Evolutionary conservation across 2,797 vertebrate species (phyloP).

Genomic region (Xenentodon cancila): DNA sequence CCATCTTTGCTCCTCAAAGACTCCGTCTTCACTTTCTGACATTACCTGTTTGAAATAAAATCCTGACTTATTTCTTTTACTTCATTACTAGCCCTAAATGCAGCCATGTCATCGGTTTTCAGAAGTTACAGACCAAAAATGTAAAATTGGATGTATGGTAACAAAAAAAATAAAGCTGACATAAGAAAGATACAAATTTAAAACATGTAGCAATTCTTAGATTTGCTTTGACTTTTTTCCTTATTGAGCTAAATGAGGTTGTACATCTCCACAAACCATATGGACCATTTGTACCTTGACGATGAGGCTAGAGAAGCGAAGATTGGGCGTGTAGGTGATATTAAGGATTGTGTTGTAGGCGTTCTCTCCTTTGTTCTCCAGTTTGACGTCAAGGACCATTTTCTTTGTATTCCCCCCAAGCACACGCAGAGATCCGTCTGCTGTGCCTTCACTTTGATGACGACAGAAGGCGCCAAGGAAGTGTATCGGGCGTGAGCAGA

Average conservation of each 20-base stretch:
- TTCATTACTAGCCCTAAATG: too few relatives aligned
- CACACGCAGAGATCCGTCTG: constrained; percentile 81
- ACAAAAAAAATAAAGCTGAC: too few relatives aligned
- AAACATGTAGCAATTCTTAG: not conserved
- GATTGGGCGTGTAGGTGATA: constrained; percentile 91
- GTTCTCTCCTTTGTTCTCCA: constrained; percentile 95
- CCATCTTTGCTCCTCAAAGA: too few relatives aligned
- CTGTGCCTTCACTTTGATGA: constrained; percentile 69
- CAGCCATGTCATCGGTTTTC: too few relatives aligned
- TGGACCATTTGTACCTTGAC: constrained; percentile 81
- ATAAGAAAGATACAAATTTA: too few relatives aligned
- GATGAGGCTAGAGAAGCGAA: constrained; percentile 91
- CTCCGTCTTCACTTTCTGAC: too few relatives aligned
- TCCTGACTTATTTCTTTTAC: too few relatives aligned
- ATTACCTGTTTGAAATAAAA: too few relatives aligned
- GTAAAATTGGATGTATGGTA: too few relatives aligned
- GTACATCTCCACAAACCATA: not conserved
- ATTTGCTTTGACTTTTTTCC: not conserved
- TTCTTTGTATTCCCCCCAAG: constrained; percentile 87
- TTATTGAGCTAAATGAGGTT: too few relatives aligned
- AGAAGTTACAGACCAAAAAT: too few relatives aligned
- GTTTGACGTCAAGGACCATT: constrained; percentile 86
- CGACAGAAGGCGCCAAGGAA: constrained; percentile 73
- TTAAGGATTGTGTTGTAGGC: constrained; percentile 90
- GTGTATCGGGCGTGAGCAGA: constrained; percentile 84